Conservation (phyloP, 2,888 invertebrate species). For the Calliphora vomitoria region DNA sequence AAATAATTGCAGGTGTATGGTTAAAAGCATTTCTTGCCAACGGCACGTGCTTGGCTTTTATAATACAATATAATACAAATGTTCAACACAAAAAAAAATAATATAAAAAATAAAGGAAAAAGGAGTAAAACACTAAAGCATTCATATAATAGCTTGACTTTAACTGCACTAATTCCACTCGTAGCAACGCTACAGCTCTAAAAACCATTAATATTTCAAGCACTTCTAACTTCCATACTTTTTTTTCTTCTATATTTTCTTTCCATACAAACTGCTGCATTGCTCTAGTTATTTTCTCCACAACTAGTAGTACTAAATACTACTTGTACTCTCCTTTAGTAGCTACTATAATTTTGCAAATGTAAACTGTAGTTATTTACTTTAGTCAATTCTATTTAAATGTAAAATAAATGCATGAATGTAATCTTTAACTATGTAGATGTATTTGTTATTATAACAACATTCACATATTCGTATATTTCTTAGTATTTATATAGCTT, state of each 20-base stretch:
- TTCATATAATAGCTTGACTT: conserved; percentile 49
- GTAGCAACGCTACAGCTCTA: conserved; percentile 26
- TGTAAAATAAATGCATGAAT: conserved; percentile 29
- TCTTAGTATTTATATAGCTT: conserved; percentile 35
- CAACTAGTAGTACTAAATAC: not conserved
- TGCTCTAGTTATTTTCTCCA: conserved; percentile 25
- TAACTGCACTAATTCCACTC: conserved; percentile 53
- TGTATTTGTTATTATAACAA: not conserved
- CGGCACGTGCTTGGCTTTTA: conserved; percentile 63
- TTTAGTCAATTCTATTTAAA: conserved; percentile 57
- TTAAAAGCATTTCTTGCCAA: conserved; percentile 58
- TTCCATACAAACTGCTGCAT: conserved; percentile 18
- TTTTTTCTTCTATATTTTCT: conserved; percentile 13
- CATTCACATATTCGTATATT: conserved; percentile 22
- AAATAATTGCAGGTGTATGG: conserved; percentile 64
- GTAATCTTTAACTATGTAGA: not conserved
- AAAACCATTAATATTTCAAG: conserved; percentile 54
- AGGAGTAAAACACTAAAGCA: conserved; percentile 28
- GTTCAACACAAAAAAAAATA: not conserved
- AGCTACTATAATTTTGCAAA: not conserved
- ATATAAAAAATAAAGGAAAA: conserved; percentile 17
- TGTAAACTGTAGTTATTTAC: conserved; percentile 62
- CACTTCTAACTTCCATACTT: conserved; percentile 53
- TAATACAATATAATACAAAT: conserved; percentile 51
- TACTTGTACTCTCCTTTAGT: not conserved